These are phyloP conservation scores for Sphenodon punctatus DNA, from an alignment of 2,797 vertebrate species.

Conservation along the genomic window DNA sequence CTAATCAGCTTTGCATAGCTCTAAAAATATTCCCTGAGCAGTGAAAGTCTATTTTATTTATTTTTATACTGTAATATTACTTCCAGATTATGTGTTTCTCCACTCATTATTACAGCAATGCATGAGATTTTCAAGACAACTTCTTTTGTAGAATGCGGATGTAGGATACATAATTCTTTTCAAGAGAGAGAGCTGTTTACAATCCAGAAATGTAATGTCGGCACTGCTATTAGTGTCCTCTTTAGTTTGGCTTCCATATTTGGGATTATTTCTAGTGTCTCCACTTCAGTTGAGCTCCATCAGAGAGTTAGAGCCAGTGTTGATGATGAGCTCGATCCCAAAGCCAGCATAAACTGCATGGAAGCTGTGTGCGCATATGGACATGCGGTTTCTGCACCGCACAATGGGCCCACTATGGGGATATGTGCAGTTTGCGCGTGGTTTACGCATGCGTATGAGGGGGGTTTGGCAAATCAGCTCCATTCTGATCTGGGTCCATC, in stretches of 20 bases:
- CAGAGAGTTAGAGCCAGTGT: background rate
- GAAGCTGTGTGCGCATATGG: no score
- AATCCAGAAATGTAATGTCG: background rate
- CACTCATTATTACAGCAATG: background rate
- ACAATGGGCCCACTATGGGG: no score
- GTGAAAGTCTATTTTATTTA: background rate
- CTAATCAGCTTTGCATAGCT: background rate
- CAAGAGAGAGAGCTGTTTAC: background rate
- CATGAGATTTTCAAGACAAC: background rate
- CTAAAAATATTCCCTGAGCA: background rate
- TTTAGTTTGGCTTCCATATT: background rate
- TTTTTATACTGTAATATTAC: background rate
- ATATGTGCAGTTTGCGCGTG: no score
- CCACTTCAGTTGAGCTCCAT: background rate
- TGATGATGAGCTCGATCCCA: no score
- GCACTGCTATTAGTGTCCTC: background rate
- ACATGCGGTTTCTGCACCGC: no score
- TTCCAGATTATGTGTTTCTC: background rate
- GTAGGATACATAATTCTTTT: background rate
- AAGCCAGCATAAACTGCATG: no score
- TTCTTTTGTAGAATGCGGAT: background rate
- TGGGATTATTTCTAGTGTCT: background rate
- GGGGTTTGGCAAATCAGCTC: no score
- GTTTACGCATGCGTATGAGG: no score
- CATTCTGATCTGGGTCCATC: no score